These are phyloP conservation scores for Piaya cayana DNA, from an alignment of 2,113 vertebrate genomes.

Conservation along the genomic window DNA sequence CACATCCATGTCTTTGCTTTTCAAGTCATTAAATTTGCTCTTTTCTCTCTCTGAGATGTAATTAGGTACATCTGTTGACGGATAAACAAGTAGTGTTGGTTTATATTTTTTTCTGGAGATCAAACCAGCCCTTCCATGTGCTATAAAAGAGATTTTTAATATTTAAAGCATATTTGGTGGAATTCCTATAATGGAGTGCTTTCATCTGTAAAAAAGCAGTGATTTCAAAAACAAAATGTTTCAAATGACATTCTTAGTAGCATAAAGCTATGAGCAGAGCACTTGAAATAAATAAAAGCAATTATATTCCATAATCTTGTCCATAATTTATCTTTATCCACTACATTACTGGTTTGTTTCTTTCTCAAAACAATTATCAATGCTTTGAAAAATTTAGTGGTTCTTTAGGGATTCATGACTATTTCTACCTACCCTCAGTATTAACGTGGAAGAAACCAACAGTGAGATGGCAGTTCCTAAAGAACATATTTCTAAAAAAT, in stretches of 20 bases:
- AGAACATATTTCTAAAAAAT: neutral
- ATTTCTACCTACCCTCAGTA: neutral
- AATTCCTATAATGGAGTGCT: slow-evolving; percentile 66
- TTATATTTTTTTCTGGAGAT: slow-evolving; percentile 37
- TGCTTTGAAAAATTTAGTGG: neutral
- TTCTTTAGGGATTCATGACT: neutral
- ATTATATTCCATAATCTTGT: slow-evolving; percentile 18
- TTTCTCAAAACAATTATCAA: slow-evolving; percentile 8
- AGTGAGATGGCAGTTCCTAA: neutral
- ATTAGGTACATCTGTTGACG: slow-evolving; percentile 73
- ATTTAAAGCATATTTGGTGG: slow-evolving; percentile 71
- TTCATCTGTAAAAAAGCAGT: slow-evolving; percentile 65
- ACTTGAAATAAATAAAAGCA: slow-evolving; percentile 51
- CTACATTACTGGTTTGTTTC: neutral
- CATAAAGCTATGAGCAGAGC: neutral
- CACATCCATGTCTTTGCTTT: neutral
- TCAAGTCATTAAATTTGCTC: slow-evolving; percentile 53
- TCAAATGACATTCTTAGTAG: slow-evolving; percentile 54
- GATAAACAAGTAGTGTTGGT: slow-evolving; percentile 69
- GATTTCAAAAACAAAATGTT: slow-evolving; percentile 63
- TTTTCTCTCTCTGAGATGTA: slow-evolving; percentile 61
- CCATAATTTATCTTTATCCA: slow-evolving; percentile 36
- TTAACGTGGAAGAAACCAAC: neutral
- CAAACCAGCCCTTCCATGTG: slow-evolving; percentile 55
- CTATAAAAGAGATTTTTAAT: slow-evolving; percentile 64